A percentile compares a stretch with the other conserved stretches of the same genome.
phyloP scores from a whole-genome alignment of 2,888 invertebrate genomes.

The Cosmopolites sordidus region DNA sequence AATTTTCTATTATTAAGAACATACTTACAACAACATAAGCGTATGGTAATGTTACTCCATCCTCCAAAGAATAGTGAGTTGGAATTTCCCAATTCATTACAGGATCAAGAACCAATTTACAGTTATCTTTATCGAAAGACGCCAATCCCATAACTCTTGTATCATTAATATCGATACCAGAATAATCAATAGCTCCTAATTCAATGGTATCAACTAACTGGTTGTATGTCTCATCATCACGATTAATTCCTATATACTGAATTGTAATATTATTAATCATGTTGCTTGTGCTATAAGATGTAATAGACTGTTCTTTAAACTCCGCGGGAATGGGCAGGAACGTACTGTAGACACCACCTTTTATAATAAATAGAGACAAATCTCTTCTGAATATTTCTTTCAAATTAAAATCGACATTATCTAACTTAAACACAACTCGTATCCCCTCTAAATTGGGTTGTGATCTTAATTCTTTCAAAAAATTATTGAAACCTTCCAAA shows the following conservation, averaged over 20 bases:
- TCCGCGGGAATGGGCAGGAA: conserved; percentile 38
- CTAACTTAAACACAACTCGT: conserved; percentile 57
- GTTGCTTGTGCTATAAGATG: conserved; percentile 25
- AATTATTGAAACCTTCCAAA: conserved; percentile 42
- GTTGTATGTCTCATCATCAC: conserved; percentile 41
- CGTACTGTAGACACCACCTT: conserved; percentile 48
- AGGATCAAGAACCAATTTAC: conserved; percentile 42
- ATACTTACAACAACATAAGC: conserved; percentile 61
- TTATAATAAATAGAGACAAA: conserved; percentile 72
- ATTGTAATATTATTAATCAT: conserved; percentile 35
- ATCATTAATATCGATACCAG: conserved; percentile 41
- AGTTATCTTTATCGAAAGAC: conserved; percentile 38
- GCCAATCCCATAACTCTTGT: conserved; percentile 68
- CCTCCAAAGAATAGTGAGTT: conserved; percentile 65
- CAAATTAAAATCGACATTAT: conserved; percentile 55
- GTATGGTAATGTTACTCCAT: conserved; percentile 76
- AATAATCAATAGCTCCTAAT: conserved; percentile 45
- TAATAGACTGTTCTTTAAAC: conserved; percentile 35
- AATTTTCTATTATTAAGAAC: no score
- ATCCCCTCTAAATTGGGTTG: conserved; percentile 34
- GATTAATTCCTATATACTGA: conserved; percentile 42
- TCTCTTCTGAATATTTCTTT: conserved; percentile 63
- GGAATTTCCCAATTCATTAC: conserved; percentile 65
- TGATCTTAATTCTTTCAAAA: conserved; percentile 36
- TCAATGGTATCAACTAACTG: conserved; percentile 27